Base-by-base conservation (phyloP, 2,797 vertebrate species). In the Adelosebastes latens region DNA sequence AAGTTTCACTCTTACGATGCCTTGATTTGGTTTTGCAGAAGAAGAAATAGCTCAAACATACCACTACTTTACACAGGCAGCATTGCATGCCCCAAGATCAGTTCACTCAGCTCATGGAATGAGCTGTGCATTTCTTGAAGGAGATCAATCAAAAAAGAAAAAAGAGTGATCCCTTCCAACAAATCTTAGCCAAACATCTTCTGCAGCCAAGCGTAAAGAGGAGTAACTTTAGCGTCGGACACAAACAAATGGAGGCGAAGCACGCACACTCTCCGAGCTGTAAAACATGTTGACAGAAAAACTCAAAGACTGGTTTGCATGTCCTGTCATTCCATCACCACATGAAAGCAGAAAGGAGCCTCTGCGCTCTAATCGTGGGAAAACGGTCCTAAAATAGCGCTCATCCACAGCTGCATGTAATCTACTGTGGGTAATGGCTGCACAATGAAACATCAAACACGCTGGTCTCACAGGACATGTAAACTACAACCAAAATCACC, bases 211-310 rank as follows among this genome's bases (percentile, higher is more conserved):
- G 69, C 20, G 10, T 72, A 69, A 69, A 72, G 65, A 39, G 39
- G 61, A 66, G 67, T 13, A 39, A 60, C 55, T 80, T 66, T 3
- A 63, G 61, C 68, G 75, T 85, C 24, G 46, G 34, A 49, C 68
- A 7, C 72, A 85, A 85, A 80, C 46, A 88, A 73, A 87, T 77
- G 66, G 66, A 72, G 66, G 67, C 60, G 13, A 89, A 83, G 86
- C 89, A 90, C 67, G 80, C 88, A 88, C 34, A 22, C 66, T 82
- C 74, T 67, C 67, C 70, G 69, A 78, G 70, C 88, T 76, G 73
- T 88, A 87, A 93, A 93, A 92, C 70, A 87, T 91, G 93, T 90
- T 87, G 90, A 89, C 85, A 87, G 80, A 91, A 76, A 88, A 81
- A 75, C 68, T 65, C 66, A 32, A 62, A 78, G 78, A 53, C 61